phyloP scores from a whole-genome alignment of 2,888 invertebrate genomes.

The Rhingia campestris region DNA sequence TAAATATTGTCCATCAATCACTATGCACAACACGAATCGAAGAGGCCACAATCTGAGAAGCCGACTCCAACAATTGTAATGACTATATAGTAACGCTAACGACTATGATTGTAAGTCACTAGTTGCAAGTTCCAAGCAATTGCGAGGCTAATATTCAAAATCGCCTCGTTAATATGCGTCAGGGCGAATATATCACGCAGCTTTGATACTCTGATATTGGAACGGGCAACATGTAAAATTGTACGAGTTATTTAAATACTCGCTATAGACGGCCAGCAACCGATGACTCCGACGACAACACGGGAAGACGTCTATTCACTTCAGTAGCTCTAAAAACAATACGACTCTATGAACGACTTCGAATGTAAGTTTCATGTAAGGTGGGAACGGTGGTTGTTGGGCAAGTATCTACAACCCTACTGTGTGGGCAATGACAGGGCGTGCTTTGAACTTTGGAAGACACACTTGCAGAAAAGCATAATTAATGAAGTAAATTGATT shows the following conservation, averaged over 20 bases:
- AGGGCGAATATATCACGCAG: slow-evolving; percentile 48
- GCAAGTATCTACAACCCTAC: slow-evolving; percentile 21
- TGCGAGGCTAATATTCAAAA: slow-evolving; percentile 60
- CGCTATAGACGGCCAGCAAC: background rate
- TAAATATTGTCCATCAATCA: slow-evolving; percentile 61
- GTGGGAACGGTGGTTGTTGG: background rate
- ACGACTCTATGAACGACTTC: slow-evolving; percentile 29
- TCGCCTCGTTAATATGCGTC: slow-evolving; percentile 55
- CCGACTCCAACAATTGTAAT: slow-evolving; percentile 27
- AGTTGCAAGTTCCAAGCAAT: slow-evolving; percentile 38
- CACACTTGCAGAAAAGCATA: slow-evolving; percentile 29
- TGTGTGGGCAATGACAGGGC: slow-evolving; percentile 19
- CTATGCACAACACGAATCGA: slow-evolving; percentile 56
- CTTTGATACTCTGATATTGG: slow-evolving; percentile 18
- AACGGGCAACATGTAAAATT: slow-evolving; percentile 9
- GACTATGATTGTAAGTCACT: background rate
- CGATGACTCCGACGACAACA: slow-evolving; percentile 6
- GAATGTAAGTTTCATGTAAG: slow-evolving; percentile 24
- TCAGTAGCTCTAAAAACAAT: slow-evolving; percentile 66
- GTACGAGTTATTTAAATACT: slow-evolving; percentile 26
- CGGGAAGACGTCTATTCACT: slow-evolving; percentile 51
- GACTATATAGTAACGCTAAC: too few relatives aligned
- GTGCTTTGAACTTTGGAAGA: slow-evolving; percentile 50
- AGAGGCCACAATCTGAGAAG: slow-evolving; percentile 31
- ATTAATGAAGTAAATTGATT: slow-evolving; percentile 33